Evolutionary conservation across 2,888 invertebrate species (phyloP).

Genomic region (Dryocosmus kuriphilus): DNA sequence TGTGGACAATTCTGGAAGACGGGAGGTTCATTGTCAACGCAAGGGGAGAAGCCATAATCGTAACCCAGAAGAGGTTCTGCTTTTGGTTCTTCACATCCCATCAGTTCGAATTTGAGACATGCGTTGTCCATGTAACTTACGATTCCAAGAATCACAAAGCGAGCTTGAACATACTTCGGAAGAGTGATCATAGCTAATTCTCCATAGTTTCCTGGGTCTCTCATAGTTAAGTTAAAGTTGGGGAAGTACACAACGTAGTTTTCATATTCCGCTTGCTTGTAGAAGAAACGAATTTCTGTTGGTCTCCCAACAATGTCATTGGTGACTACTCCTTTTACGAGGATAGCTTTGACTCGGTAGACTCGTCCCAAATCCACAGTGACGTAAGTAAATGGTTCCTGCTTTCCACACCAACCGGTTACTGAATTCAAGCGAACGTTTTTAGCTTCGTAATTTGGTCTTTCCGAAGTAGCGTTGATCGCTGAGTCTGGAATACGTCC

Average conservation of each 20-base stretch:
- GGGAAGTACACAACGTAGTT: constrained; percentile 98
- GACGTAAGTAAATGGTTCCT: constrained; percentile 97
- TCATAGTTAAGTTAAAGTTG: constrained; percentile 95
- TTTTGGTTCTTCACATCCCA: constrained; percentile 95
- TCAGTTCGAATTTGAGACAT: constrained; percentile 95
- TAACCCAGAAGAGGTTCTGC: constrained; percentile 92
- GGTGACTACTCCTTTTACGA: constrained; percentile 96
- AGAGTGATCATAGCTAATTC: constrained; percentile 97
- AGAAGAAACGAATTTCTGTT: constrained; percentile 97
- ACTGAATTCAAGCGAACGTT: constrained; percentile 94
- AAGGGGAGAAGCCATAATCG: constrained; percentile 95
- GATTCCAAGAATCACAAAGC: constrained; percentile 96
- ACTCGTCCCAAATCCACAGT: constrained; percentile 96
- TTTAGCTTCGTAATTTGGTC: constrained; percentile 94
- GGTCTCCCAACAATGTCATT: constrained; percentile 97
- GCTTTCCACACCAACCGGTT: constrained; percentile 98
- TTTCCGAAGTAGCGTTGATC: constrained; percentile 95
- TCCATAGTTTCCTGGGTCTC: constrained; percentile 97
- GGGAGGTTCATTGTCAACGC: constrained; percentile 97
- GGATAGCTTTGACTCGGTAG: constrained; percentile 94
- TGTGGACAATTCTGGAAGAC: constrained; percentile 98
- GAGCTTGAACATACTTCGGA: constrained; percentile 94
- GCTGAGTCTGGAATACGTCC: constrained; percentile 96
- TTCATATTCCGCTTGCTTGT: constrained; percentile 95
- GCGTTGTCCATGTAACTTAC: constrained; percentile 98